These are phyloP conservation scores for Oplegnathus fasciatus DNA, from an alignment of 2,113 vertebrate genomes.

Conservation along the genomic window DNA sequence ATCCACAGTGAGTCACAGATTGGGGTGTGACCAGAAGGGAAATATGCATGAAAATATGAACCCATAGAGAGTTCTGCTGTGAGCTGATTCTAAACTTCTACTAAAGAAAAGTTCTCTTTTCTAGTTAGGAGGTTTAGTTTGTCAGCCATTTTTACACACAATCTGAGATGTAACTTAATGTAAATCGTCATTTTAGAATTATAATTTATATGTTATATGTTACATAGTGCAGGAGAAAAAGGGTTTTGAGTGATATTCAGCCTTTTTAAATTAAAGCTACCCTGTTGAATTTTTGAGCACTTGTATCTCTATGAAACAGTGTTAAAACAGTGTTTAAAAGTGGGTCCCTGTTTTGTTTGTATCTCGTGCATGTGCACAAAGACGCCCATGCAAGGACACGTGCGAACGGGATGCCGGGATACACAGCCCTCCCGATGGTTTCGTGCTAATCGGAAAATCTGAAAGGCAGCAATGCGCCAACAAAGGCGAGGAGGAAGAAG, in stretches of 20 bases:
- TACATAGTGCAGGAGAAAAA: neutral
- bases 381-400: neutral
- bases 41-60: constrained; percentile 11
- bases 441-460: neutral
- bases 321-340: too few species aligned
- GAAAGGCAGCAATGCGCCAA: neutral
- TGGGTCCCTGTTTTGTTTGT: neutral
- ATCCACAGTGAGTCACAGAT: constrained; percentile 25
- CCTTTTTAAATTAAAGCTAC: neutral
- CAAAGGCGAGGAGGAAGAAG: neutral
- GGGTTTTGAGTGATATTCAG: neutral
- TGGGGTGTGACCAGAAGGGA: constrained; percentile 1
- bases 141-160: neutral
- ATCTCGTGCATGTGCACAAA: too few species aligned
- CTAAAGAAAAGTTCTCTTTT: neutral
- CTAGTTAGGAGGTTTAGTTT: neutral
- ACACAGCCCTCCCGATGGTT: neutral
- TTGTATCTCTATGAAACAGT: neutral
- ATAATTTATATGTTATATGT: neutral
- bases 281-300: neutral
- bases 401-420: too few species aligned
- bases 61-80: neutral
- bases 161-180: neutral
- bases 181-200: neutral
- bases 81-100: neutral